phyloP scores from a whole-genome alignment of 2,797 vertebrate genomes.

The Lepilemur septentrionalis region DNA sequence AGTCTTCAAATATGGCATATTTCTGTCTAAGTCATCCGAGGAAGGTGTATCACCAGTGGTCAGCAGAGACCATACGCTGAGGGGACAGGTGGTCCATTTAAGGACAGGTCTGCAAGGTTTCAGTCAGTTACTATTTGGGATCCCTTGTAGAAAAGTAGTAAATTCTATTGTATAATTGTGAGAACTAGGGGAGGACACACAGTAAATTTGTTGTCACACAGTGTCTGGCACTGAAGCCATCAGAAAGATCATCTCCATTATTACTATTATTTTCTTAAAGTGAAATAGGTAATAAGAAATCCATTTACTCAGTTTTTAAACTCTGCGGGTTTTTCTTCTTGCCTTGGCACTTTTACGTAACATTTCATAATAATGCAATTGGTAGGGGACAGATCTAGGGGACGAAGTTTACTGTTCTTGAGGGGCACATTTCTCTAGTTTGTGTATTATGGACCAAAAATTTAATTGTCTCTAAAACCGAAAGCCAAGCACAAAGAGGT shows the following conservation, averaged over 20 bases:
- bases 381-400: neutral
- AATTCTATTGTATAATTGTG: neutral
- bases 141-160: neutral
- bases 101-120: neutral
- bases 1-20: neutral
- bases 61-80: neutral
- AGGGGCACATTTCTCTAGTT: neutral
- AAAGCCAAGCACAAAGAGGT: constrained; percentile 2
- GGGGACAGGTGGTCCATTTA: too few relatives aligned
- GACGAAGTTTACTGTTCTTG: neutral
- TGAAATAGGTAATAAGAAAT: neutral
- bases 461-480: neutral
- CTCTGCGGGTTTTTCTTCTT: neutral
- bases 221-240: neutral
- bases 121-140: neutral
- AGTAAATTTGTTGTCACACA: neutral
- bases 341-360: neutral
- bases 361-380: neutral
- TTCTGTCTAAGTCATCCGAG: neutral
- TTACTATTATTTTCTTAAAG: neutral
- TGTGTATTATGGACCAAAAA: neutral
- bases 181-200: neutral
- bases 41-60: neutral
- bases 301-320: neutral
- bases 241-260: neutral